Evolutionary conservation across 64 coral and sea anemone genomes (phyloP).

Genomic region (Montipora foliosa): DNA sequence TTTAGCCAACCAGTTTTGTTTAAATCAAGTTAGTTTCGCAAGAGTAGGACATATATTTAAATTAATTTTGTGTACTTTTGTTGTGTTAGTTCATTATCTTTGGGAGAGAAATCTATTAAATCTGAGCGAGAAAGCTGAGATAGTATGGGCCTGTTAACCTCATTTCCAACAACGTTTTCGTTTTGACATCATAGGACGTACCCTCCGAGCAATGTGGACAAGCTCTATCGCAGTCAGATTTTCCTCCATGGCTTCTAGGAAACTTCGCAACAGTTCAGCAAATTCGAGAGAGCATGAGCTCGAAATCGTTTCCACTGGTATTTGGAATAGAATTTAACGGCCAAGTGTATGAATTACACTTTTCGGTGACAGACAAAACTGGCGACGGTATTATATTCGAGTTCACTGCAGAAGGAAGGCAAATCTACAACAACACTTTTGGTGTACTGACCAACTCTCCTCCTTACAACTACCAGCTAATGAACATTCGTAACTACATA

Average conservation of each 20-base stretch:
- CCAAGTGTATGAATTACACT: neutral
- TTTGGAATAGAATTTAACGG: neutral
- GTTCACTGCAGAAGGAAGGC: neutral
- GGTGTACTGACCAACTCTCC: slow-evolving; percentile 18
- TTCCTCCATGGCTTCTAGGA: neutral
- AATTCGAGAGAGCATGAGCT: neutral
- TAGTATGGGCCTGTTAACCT: too few species aligned
- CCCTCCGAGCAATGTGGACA: neutral
- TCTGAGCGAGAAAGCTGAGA: too few species aligned
- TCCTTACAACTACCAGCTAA: slow-evolving; percentile 1
- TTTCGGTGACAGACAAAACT: neutral
- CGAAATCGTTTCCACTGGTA: neutral
- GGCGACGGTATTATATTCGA: slow-evolving; percentile 21
- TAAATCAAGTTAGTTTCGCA: too few species aligned
- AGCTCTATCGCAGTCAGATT: neutral
- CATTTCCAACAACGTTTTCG: neutral
- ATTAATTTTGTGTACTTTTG: too few species aligned
- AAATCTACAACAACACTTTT: neutral
- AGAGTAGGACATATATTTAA: too few species aligned
- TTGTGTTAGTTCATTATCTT: neutral
- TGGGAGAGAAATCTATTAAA: too few species aligned
- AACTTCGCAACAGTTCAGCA: slow-evolving; percentile 20
- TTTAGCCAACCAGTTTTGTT: too few species aligned
- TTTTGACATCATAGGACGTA: neutral
- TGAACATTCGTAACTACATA: slow-evolving; percentile 32